These are phyloP conservation scores for Dendrophyllia cribrosa DNA, from an alignment of 64 coral and sea anemone species.

Conservation along the genomic window DNA sequence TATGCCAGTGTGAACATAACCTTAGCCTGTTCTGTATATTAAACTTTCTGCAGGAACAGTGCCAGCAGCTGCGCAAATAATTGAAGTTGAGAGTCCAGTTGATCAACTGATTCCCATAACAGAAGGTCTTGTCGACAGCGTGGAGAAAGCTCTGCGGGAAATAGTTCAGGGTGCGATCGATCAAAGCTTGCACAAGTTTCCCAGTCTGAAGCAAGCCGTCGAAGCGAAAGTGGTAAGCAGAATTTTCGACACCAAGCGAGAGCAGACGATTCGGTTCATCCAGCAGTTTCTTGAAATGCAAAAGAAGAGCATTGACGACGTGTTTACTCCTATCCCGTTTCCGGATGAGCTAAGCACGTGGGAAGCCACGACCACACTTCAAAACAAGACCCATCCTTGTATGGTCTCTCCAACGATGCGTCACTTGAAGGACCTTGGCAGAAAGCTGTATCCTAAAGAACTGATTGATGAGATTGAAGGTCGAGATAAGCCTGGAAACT, in stretches of 20 bases:
- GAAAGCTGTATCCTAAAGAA: not conserved
- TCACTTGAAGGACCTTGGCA: not conserved
- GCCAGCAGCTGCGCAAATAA: not conserved
- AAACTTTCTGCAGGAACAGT: not conserved
- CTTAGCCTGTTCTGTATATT: too few species aligned
- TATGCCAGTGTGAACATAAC: too few species aligned
- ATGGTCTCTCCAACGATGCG: not conserved
- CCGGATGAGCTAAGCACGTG: conserved; percentile 45
- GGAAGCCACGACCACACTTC: not conserved
- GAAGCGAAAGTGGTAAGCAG: conserved; percentile 64
- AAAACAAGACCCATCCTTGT: not conserved
- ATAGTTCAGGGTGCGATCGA: conserved; percentile 66
- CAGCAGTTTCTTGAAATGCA: conserved; percentile 83
- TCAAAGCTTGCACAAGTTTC: conserved; percentile 45
- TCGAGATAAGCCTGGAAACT: not conserved
- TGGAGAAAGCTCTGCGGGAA: conserved; percentile 57
- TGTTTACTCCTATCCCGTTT: conserved; percentile 58
- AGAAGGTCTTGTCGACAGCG: conserved; percentile 56
- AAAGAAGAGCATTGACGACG: conserved; percentile 77
- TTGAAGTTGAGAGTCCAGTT: conserved; percentile 49
- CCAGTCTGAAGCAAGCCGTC: conserved; percentile 51
- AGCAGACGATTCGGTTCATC: conserved; percentile 71
- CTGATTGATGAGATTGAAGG: not conserved
- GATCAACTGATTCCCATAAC: conserved; percentile 66
- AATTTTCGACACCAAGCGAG: conserved; percentile 73